Evolutionary conservation across 2,888 invertebrate species (phyloP), one percentile per base, ranked within the genome.

Genomic region (Oligia strigilis): DNA sequence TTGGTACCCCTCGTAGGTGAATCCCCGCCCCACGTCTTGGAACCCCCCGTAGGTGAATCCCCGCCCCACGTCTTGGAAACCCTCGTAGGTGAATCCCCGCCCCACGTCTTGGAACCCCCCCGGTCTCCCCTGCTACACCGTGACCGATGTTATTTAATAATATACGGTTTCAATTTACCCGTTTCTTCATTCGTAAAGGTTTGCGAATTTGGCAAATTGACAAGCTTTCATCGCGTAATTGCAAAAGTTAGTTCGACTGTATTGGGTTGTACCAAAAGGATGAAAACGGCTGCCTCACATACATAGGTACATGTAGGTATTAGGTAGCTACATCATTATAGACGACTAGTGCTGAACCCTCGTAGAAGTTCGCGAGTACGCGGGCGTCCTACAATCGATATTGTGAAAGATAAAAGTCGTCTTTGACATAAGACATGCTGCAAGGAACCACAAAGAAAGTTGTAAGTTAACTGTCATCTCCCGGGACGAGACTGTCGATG

Each of bases 161-260:
- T 55, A 75, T 66, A 83, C 40, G 82, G 43, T 66, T 70, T 52
- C 62, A 71, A 55, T 77, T 77, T 23, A 71, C 40, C 55, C 17
- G 29, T 23, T 72, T 66, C 40, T 40, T 40, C 40, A 40, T 40
- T 40, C 58, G 52, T 66, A 70, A 71, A 66, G 60, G 64, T 73
- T 55, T 73, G 19, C 40, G 65, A 72, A 55, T 84, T 67, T 72
- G 52, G 46, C 62, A 55, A 69, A 65, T 72, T 72, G 58, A 65
- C 72, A 80, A 72, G 69, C 43, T 80, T 80, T 80, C 67, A 84
- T 62, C 36, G 40, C 17, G 80, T 83, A 69, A 83, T 80, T 83
- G 67, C 46, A 40, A 77, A 80, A 80, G 66, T 80, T 80, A 29
- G 40, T 84, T 49, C 14, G 8, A 19, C 75, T 70, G 62, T 84